Conservation (phyloP, 53 echinoderm and acorn worm species). For the Glandiceps talaboti region DNA sequence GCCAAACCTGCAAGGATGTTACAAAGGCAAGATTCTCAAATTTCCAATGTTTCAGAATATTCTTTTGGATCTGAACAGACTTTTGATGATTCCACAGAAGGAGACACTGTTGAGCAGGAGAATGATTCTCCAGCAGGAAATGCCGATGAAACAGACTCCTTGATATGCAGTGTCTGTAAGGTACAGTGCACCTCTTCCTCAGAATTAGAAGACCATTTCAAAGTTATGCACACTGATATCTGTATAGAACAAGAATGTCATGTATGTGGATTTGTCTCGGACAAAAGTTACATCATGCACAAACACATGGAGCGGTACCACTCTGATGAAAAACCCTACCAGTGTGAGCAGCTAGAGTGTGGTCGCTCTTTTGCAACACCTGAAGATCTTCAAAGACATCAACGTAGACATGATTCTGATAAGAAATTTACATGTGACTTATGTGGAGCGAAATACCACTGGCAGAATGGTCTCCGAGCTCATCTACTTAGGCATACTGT, state of each 20-base stretch:
- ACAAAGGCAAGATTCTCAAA: neutral
- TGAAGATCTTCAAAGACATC: conserved; percentile 15
- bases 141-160: neutral
- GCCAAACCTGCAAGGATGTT: neutral
- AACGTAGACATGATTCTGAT: conserved; percentile 16
- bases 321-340: conserved; percentile 3
- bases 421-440: conserved; percentile 30
- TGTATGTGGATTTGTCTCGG: conserved; percentile 24
- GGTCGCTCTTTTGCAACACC: conserved; percentile 12
- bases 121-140: neutral
- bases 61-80: neutral
- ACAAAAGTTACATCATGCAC: conserved; percentile 12
- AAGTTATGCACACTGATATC: conserved; percentile 7
- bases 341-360: conserved; percentile 17
- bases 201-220: neutral
- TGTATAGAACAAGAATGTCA: conserved; percentile 25
- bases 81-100: neutral
- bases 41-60: neutral
- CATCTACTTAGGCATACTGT: conserved; percentile 39
- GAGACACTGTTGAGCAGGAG: neutral
- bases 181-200: neutral
- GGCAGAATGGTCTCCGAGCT: conserved; percentile 38
- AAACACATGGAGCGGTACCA: conserved; percentile 38
- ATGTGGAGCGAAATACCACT: conserved; percentile 41
- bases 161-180: neutral